Percentiles rank a stretch among this genome's conserved stretches.
Conservation (phyloP, 2,888 invertebrate genomes). For the Chymomyza caudatula region DNA sequence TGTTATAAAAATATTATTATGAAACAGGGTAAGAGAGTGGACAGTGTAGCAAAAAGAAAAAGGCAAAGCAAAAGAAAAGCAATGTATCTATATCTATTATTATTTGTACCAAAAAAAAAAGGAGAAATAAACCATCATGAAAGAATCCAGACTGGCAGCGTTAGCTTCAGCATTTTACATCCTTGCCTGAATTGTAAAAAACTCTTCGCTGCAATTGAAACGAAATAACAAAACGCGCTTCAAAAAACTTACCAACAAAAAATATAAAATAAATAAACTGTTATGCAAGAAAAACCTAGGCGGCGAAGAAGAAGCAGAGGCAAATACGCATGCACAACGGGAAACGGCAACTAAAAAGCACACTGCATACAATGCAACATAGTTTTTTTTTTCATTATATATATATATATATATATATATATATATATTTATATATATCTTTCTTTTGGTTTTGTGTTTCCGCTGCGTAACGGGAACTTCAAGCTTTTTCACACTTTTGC, state of each 20-base stretch:
- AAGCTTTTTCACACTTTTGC: constrained; percentile 51
- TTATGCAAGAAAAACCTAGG: background rate
- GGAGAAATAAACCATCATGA: background rate
- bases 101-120: constrained; percentile 25
- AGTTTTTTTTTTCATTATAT: constrained; percentile 3
- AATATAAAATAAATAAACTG: no score
- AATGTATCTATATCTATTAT: constrained; percentile 26
- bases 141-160: background rate
- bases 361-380: constrained; percentile 44
- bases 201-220: constrained; percentile 37
- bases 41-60: background rate
- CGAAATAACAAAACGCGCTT: constrained; percentile 51
- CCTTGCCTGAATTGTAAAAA: background rate
- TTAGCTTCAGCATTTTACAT: constrained; percentile 3
- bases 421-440: constrained; percentile 36
- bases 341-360: constrained; percentile 36
- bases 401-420: background rate
- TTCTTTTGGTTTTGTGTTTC: constrained; percentile 32
- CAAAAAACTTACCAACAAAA: constrained; percentile 46
- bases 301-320: background rate
- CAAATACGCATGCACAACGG: constrained; percentile 38
- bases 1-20: no score
- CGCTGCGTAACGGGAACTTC: constrained; percentile 49
- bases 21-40: background rate
- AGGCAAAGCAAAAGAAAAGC: background rate